These are phyloP conservation scores for Neomonachus schauinslandi DNA, from an alignment of 2,113 vertebrate species.

Conservation along the genomic window DNA sequence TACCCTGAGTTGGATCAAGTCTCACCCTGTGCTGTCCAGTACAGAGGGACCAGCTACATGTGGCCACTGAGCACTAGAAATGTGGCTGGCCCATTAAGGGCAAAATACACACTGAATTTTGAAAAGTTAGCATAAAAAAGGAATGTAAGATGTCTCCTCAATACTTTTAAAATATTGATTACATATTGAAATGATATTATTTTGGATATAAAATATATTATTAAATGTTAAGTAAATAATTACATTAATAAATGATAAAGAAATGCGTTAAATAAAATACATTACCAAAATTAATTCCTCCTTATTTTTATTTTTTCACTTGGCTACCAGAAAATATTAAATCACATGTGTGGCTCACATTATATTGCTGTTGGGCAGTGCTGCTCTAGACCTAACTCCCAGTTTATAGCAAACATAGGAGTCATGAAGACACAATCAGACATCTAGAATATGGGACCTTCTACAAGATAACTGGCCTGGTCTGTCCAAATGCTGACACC, in stretches of 20 bases:
- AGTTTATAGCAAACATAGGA: background rate
- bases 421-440: background rate
- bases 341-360: background rate
- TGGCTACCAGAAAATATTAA: background rate
- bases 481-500: background rate
- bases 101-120: background rate
- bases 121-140: constrained; percentile 8
- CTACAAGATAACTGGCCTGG: background rate
- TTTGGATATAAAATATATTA: background rate
- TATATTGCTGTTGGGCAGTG: background rate
- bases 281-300: background rate
- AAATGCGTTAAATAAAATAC: background rate
- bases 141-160: background rate
- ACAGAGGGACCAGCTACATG: background rate
- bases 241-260: constrained; percentile 13
- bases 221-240: background rate
- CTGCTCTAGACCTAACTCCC: background rate
- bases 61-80: background rate
- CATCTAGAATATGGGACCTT: background rate
- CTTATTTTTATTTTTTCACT: background rate
- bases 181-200: constrained; percentile 15
- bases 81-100: background rate
- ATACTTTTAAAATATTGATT: constrained; percentile 20
- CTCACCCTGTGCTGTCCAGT: background rate
- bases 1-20: background rate